Base-by-base conservation (phyloP, 2,888 invertebrate genomes). In the Plagodis dolabraria region DNA sequence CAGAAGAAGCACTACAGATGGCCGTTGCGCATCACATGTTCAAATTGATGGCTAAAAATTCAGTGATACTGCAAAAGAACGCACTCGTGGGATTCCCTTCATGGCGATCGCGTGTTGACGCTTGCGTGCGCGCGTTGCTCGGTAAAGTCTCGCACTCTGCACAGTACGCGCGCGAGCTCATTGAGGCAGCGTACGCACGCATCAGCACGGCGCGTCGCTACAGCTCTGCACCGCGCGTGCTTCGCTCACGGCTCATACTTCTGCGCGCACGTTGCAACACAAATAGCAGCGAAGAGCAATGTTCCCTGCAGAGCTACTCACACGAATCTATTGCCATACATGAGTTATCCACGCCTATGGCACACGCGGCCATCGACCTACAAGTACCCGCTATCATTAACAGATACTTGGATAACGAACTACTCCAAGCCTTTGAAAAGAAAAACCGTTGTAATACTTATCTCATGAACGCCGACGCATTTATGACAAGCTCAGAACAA, bases 331-430 rank as follows among this genome's bases (percentile, higher is more conserved):
- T 80, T 0, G 35, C 42, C 5, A 69, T 76, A 7, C 69, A 82
- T 43, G 67, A 80, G 6, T 67, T 87, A 5, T 45, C 51, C 10
- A 50, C 63, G 2, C 55, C 62, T 1, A 46, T 62, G n/a, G 63
- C 53, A 5, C 59, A 63, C 35, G 58, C 45, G 4, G 11, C 60
- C 9, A 45, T 44, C 1, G 61, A 64, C 22, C 49, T 45, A 9
- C 53, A 49, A 10, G 82, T 79, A 47, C 63, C 83, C 0, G 70
- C 76, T 6, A 72, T 83, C 11, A 67, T 87, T 7, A 87, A 88
- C 62, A 63, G 68, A 4, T 68, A 84, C 43, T 72, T 87, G 0
- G 75, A 76, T 6, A 60, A 63, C 0, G 70, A 78, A 0, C 55
- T 83, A 2, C 7, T 80, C 6, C 60, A 79, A 11, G 64, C 38